Conservation (phyloP, 2,888 invertebrate species). For the Clanis bilineata region DNA sequence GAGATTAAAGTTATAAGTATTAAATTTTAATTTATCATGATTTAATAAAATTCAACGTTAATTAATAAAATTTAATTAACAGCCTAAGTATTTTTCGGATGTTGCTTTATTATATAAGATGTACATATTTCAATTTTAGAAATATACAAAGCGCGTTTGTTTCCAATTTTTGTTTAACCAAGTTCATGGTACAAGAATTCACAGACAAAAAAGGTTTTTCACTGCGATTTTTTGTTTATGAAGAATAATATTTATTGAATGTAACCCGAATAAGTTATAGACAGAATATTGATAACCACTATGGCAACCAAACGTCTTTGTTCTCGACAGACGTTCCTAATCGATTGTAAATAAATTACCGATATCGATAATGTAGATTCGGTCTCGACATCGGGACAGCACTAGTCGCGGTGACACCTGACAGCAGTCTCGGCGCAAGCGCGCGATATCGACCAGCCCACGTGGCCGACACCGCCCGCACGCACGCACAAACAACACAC, state of each 20-base stretch:
- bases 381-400: background rate
- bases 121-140: too few relatives aligned
- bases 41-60: too few relatives aligned
- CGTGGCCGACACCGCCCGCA: constrained; percentile 46
- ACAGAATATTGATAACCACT: too few relatives aligned
- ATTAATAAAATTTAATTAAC: too few relatives aligned
- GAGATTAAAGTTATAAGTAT: too few relatives aligned
- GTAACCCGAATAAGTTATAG: too few relatives aligned
- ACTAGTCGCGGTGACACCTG: constrained; percentile 43
- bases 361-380: background rate
- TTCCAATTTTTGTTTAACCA: constrained; percentile 25
- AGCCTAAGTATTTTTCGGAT: too few relatives aligned
- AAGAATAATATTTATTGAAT: constrained; percentile 19
- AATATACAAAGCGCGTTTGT: background rate
- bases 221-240: constrained; percentile 26
- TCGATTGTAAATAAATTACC: background rate
- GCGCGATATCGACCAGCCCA: constrained; percentile 72
- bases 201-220: background rate
- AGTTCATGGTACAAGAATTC: background rate
- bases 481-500: constrained; percentile 43
- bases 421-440: constrained; percentile 53
- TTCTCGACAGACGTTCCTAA: background rate
- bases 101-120: too few relatives aligned
- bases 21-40: too few relatives aligned
- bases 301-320: background rate